Evolutionary conservation across 53 echinoderm and acorn worm species (phyloP), one percentile per base, ranked within the genome.

Genomic region (Echinometra lucunter): DNA sequence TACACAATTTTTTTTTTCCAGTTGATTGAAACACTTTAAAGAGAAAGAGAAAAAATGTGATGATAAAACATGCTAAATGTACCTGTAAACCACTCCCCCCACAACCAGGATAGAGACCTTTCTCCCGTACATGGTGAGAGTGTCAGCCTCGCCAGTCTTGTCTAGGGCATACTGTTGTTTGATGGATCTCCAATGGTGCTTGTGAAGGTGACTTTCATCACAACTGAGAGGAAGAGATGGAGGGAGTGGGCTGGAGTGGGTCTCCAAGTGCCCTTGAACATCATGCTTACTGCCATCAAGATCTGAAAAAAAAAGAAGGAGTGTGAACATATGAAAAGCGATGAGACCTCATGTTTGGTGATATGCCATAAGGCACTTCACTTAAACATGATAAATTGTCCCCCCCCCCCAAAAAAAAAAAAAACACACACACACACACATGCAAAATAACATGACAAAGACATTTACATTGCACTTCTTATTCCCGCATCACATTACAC

Each of bases 11-110:
- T n/a, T n/a, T n/a, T n/a, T n/a, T n/a, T n/a, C n/a, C n/a, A n/a
- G n/a, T n/a, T n/a, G n/a, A n/a, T n/a, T n/a, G n/a, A n/a, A n/a
- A n/a, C n/a, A n/a, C n/a, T n/a, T n/a, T n/a, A n/a, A n/a, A n/a
- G n/a, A n/a, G n/a, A n/a, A n/a, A n/a, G n/a, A n/a, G n/a, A n/a
- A n/a, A n/a, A n/a, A n/a, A n/a, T 53, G 53, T 53, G 9, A 53
- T 2, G 53, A 2, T 53, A 13, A 11, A 11, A 9, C 8, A 4
- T 53, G 53, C 0, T 53, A 53, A 53, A 53, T 2, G 11, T 94
- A 98, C 97, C 98, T 98, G 94, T 97, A 98, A 58, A 98, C 69
- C 40, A 97, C 95, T 38, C 96, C 95, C 89, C 95, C 94, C 21
- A 89, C 85, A 88, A 92, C 92, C 83, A 96, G 92, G 12, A 98